Percentiles rank a stretch among this genome's conserved stretches.
Conservation (phyloP, 2,888 invertebrate genomes). For the Argynnis bischoffii region DNA sequence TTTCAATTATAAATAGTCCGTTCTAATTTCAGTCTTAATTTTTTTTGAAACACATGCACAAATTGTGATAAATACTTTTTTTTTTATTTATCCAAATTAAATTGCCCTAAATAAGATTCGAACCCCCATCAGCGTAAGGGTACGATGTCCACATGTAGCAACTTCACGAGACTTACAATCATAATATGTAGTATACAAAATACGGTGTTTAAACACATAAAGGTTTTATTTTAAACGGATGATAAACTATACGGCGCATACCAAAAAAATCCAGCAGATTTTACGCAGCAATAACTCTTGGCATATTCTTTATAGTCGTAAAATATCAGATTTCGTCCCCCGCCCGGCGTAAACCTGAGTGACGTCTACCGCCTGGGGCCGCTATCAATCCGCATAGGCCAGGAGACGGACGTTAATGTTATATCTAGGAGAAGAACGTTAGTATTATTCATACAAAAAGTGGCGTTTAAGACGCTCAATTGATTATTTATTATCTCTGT, state of each 20-base stretch:
- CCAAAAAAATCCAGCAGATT: slow-evolving; percentile 8
- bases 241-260: slow-evolving; percentile 2
- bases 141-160: too few relatives aligned
- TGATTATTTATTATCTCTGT: too few relatives aligned
- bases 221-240: slow-evolving; percentile 3
- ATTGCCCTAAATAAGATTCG: too few relatives aligned
- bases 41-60: too few relatives aligned
- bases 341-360: slow-evolving; percentile 23
- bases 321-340: slow-evolving; percentile 29
- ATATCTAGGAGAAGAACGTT: not conserved
- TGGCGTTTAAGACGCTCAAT: too few relatives aligned
- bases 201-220: not conserved
- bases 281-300: slow-evolving; percentile 12
- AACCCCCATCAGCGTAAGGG: too few relatives aligned
- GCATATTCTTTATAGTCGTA: slow-evolving; percentile 20
- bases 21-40: too few relatives aligned
- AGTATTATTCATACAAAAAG: too few relatives aligned
- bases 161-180: too few relatives aligned
- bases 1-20: too few relatives aligned
- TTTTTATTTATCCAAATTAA: too few relatives aligned
- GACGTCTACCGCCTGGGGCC: slow-evolving; percentile 19
- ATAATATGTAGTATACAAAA: not conserved
- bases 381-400: not conserved
- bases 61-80: too few relatives aligned
- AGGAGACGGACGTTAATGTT: not conserved